phyloP scores from a whole-genome alignment of 92 coral and sea anemone genomes.

The Pocillopora grandis region DNA sequence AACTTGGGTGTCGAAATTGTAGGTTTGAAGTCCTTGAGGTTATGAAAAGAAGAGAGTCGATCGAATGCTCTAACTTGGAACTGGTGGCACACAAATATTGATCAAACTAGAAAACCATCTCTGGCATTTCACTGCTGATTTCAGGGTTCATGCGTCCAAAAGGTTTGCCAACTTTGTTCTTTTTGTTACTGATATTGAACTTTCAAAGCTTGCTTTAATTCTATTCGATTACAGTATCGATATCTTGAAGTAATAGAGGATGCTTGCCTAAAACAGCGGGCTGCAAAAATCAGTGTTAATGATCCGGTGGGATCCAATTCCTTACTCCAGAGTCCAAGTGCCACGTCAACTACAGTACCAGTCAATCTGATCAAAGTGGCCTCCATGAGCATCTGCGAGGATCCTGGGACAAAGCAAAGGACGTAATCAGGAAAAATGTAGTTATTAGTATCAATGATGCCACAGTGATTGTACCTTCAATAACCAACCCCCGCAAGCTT shows the following conservation, averaged over 20 bases:
- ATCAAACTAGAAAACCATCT: no score
- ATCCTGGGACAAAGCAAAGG: slow-evolving; percentile 25
- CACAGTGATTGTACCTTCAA: slow-evolving; percentile 32
- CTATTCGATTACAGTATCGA: no score
- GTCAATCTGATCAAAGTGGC: slow-evolving; percentile 31
- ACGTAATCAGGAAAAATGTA: slow-evolving; percentile 32
- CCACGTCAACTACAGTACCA: not conserved
- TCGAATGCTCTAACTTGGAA: no score
- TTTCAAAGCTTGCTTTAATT: no score
- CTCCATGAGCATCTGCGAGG: slow-evolving; percentile 27
- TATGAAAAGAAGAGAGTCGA: no score
- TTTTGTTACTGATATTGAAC: no score
- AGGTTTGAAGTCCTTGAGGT: no score
- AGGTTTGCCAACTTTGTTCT: no score
- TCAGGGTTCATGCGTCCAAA: no score
- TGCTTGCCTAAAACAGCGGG: not conserved
- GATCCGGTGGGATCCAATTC: slow-evolving; percentile 23
- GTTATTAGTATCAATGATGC: slow-evolving; percentile 33
- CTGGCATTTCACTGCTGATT: no score
- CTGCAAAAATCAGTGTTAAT: slow-evolving; percentile 20
- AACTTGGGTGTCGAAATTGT: no score
- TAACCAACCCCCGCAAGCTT: slow-evolving; percentile 49
- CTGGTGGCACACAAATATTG: no score
- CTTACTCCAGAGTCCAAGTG: not conserved
- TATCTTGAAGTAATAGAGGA: not conserved